phyloP scores from a whole-genome alignment of 2,797 vertebrate genomes.

The Apodemus agrarius region DNA sequence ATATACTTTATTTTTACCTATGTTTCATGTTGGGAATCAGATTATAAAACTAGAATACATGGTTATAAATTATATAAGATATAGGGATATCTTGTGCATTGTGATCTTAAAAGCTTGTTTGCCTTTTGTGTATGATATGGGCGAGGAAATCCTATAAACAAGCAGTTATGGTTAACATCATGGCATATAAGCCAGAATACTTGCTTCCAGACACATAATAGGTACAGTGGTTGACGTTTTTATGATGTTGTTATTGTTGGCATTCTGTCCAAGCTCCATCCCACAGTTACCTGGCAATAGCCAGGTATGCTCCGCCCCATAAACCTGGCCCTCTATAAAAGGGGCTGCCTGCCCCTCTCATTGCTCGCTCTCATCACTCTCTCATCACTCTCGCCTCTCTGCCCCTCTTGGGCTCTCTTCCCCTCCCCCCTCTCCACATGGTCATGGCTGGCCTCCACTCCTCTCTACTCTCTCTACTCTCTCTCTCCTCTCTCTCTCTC shows the following conservation, averaged over 20 bases:
- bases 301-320: no score
- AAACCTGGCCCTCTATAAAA: no score
- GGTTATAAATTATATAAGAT: neutral
- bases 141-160: neutral
- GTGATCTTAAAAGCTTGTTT: neutral
- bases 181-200: neutral
- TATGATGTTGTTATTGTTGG: neutral
- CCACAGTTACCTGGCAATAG: no score
- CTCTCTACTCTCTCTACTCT: no score
- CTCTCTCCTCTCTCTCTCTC: no score
- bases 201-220: neutral
- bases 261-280: no score
- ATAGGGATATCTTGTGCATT: neutral
- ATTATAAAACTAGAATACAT: slow-evolving; percentile 16
- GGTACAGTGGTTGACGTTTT: neutral
- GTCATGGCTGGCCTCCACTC: no score
- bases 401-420: no score
- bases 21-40: neutral
- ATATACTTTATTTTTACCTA: neutral
- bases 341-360: no score
- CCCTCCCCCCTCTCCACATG: no score
- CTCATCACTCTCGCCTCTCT: no score
- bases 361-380: no score
- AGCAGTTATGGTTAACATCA: neutral
- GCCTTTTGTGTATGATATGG: neutral